Conservation (phyloP, 1,140 invertebrate genomes). For the Pectinophora gossypiella region DNA sequence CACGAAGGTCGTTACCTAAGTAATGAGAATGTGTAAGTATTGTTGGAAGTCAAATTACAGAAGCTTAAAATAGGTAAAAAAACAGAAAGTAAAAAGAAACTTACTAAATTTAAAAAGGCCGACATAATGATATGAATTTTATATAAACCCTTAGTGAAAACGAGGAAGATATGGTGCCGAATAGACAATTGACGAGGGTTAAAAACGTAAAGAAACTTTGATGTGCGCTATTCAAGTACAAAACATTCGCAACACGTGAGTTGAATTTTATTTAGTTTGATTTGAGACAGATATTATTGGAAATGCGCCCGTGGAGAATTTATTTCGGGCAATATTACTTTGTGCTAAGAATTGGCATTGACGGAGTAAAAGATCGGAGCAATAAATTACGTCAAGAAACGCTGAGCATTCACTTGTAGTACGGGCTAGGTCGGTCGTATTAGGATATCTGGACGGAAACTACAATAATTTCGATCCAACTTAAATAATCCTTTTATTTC, state of each 20-base stretch:
- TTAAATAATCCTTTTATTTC: not conserved
- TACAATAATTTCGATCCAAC: not conserved
- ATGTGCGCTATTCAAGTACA: constrained; percentile 47
- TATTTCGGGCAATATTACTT: constrained; percentile 11
- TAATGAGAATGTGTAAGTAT: too few relatives aligned
- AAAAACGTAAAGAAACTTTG: constrained; percentile 46
- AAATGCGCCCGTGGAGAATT: constrained; percentile 17
- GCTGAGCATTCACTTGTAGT: constrained; percentile 1
- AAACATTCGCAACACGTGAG: constrained; percentile 44
- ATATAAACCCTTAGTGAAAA: constrained; percentile 19
- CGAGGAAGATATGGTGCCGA: constrained; percentile 37
- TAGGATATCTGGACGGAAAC: not conserved
- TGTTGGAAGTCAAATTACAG: too few relatives aligned
- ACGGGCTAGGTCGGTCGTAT: not conserved
- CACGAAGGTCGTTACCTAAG: too few relatives aligned
- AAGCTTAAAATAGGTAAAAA: too few relatives aligned
- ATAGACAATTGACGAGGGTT: constrained; percentile 60
- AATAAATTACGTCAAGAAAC: constrained; percentile 1
- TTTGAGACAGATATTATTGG: constrained; percentile 26
- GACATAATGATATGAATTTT: constrained; percentile 6
- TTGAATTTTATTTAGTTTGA: constrained; percentile 43
- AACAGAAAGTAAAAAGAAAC: not conserved
- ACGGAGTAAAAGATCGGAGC: constrained; percentile 2
- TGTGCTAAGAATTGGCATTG: constrained; percentile 1
- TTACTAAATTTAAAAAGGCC: not conserved